phyloP scores from a whole-genome alignment of 2,797 vertebrate species.

The Falco peregrinus region DNA sequence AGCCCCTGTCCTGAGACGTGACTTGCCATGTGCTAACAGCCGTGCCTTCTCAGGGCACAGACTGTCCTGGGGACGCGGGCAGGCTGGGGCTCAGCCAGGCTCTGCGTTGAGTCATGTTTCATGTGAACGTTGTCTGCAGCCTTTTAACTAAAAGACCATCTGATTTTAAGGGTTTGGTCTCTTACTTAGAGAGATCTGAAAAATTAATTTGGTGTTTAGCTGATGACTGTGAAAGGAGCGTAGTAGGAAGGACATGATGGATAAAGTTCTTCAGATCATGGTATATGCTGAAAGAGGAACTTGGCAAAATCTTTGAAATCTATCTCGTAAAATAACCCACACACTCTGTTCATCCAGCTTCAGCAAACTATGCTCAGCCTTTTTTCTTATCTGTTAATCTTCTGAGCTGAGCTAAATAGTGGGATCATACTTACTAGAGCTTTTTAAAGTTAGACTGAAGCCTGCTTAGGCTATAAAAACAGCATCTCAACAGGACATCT shows the following conservation, averaged over 20 bases:
- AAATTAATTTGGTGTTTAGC: neutral
- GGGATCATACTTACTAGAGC: neutral
- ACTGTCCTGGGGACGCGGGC: neutral
- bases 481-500: neutral
- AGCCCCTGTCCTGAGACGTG: neutral
- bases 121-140: neutral
- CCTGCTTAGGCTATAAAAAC: neutral
- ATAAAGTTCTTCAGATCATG: neutral
- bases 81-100: neutral
- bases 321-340: neutral
- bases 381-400: neutral
- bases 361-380: neutral
- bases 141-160: neutral
- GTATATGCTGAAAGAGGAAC: neutral
- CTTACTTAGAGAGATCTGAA: neutral
- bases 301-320: neutral
- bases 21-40: rapidly evolving
- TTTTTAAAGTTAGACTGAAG: neutral
- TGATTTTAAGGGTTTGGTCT: neutral
- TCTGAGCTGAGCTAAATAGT: neutral
- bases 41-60: neutral
- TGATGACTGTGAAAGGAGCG: neutral
- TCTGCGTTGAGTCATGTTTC: neutral
- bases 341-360: neutral
- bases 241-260: neutral